phyloP scores from a whole-genome alignment of 2,113 vertebrate species.

The Hyperoodon ampullatus region DNA sequence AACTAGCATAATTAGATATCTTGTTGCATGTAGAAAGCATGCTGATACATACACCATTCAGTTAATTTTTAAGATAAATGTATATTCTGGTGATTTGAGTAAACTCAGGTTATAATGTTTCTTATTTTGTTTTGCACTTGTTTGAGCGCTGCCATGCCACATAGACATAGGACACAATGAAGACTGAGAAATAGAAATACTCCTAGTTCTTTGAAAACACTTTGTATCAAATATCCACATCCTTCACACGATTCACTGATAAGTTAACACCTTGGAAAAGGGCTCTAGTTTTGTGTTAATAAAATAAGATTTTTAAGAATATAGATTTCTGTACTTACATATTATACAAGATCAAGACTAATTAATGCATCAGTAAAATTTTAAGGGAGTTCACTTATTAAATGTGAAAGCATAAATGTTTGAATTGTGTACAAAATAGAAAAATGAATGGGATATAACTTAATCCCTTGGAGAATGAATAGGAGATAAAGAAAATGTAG shows the following conservation, averaged over 20 bases:
- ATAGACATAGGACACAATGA: not conserved
- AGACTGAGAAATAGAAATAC: not conserved
- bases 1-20: slow-evolving; percentile 47
- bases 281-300: not conserved
- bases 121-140: not conserved
- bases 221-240: not conserved
- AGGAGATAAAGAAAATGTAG: not conserved
- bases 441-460: not conserved
- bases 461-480: not conserved
- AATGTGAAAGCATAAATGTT: not conserved
- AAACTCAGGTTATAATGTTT: not conserved
- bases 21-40: not conserved
- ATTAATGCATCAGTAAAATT: not conserved
- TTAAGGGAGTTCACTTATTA: not conserved
- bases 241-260: not conserved
- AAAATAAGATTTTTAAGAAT: not conserved
- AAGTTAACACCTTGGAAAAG: not conserved
- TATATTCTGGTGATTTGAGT: not conserved
- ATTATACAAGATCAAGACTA: not conserved
- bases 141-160: not conserved
- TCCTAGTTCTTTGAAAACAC: fast-evolving
- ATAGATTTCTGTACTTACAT: not conserved
- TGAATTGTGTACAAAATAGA: not conserved
- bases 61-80: slow-evolving; percentile 16
- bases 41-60: not conserved